Base-by-base conservation (phyloP, 1,140 invertebrate species). In the Dreissena polymorpha region DNA sequence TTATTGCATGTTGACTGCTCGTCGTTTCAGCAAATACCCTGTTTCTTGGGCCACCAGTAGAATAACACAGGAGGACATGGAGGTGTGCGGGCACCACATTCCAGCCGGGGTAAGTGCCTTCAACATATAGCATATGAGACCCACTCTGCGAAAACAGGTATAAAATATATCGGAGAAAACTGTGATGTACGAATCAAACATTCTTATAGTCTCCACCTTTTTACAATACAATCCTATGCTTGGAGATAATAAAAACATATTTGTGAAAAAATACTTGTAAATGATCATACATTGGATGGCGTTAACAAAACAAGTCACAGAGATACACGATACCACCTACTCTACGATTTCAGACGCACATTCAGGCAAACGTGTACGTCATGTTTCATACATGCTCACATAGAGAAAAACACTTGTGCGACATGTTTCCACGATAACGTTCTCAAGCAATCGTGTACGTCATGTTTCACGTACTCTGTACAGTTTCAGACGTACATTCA, bases 11-110 rank as follows among this genome's bases (percentile, higher is more conserved):
- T 39, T 39, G 39, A 39, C 39, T 39, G 3, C 39, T 39, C 39
- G 39, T 2, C 39, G 55, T 87, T 89, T 53, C 87, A 93, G 94
- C 84, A 75, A 98, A 25, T 94, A 96, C 67, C 97, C 98, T 0
- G 97, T 97, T 7, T 96, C 97, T 8, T 96, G 97, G 23, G 96
- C 96, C 85, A 94, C 98, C 21, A 97, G 96, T 0, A 94, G 98
- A 86, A 95, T 98, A 50, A 90, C 97, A 16, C 96, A 97, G 73
- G 93, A 95, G 76, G 95, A 97, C 23, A 94, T 97, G 88, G 95
- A 95, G 78, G 92, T 99, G 0, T 95, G 94, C 23, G 97, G 96
- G 14, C 97, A 97, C 90, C 92, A 94, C 49, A 91, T 99, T 16
- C 95, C 96, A 27, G 94, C 96, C 94, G 97, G 95, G 86, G 85